Percentiles rank a stretch among this genome's conserved stretches.
These are phyloP conservation scores for Ernsta delagoae DNA, from an alignment of 2,888 invertebrate genomes.

Conservation along the genomic window DNA sequence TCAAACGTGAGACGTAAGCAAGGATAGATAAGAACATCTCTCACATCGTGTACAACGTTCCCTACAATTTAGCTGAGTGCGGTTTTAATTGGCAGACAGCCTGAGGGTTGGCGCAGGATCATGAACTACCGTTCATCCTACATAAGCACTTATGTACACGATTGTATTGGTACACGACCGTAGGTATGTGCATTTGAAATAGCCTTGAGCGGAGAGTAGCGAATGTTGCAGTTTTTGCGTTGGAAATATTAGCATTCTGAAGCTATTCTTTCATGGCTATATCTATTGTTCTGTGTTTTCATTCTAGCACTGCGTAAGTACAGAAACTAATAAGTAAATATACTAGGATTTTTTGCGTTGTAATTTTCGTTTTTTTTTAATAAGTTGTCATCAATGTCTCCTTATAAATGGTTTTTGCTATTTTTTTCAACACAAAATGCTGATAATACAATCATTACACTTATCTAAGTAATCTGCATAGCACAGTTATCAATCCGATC, in stretches of 20 bases:
- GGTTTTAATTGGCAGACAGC: conserved; percentile 32
- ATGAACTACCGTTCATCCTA: conserved; percentile 1
- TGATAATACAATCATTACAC: no score
- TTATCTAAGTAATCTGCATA: conserved; percentile 29
- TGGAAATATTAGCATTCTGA: not conserved
- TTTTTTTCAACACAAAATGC: no score
- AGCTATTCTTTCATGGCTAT: not conserved
- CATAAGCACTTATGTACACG: conserved; percentile 1
- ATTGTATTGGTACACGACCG: not conserved
- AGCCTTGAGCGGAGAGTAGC: not conserved
- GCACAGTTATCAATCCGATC: conserved; percentile 47
- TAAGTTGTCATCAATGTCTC: not conserved
- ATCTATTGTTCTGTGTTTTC: not conserved
- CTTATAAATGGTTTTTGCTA: not conserved
- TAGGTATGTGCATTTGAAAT: not conserved
- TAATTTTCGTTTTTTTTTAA: not conserved
- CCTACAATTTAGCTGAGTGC: not conserved
- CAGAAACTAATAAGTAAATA: not conserved
- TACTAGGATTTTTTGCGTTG: not conserved
- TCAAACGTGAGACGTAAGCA: not conserved
- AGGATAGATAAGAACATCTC: not conserved
- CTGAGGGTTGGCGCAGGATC: conserved; percentile 18
- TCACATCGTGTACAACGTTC: not conserved
- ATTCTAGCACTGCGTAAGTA: not conserved
- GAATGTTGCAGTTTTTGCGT: not conserved